Evolutionary conservation across 2,888 invertebrate species (phyloP).

Genomic region (Mactromeris polynyma): DNA sequence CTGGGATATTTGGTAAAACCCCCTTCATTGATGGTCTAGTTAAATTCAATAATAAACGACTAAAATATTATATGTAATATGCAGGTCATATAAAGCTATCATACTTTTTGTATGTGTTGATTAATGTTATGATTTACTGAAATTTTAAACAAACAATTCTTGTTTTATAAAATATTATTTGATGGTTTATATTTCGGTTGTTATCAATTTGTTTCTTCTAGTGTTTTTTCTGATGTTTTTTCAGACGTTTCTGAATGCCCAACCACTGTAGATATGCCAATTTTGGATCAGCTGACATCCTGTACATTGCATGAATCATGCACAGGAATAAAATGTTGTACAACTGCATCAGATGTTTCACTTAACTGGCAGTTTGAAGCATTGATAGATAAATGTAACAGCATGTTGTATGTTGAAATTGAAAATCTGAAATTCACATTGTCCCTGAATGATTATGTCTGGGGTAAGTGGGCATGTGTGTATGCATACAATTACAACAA

Average conservation of each 20-base stretch:
- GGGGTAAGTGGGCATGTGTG: constrained; percentile 36
- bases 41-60: too few species aligned
- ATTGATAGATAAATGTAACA: constrained; percentile 46
- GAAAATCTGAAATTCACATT: constrained; percentile 54
- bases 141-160: too few species aligned
- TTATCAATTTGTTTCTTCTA: too few species aligned
- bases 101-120: too few species aligned
- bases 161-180: too few species aligned
- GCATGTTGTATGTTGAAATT: constrained; percentile 38
- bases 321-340: constrained; percentile 53
- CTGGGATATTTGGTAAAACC: background rate
- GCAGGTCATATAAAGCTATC: too few species aligned
- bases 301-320: constrained; percentile 39
- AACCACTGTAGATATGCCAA: constrained; percentile 14
- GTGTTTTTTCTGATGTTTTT: background rate
- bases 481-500: too few species aligned
- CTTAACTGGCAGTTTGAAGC: constrained; percentile 19
- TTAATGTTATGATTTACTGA: too few species aligned
- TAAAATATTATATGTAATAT: too few species aligned
- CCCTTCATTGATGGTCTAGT: too few species aligned
- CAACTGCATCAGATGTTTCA: constrained; percentile 18
- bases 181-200: too few species aligned
- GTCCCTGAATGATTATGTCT: constrained; percentile 43
- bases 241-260: constrained; percentile 44
- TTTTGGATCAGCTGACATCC: background rate